Conservation (phyloP, 2,888 invertebrate species). For the Pristionchus entomophagus region DNA sequence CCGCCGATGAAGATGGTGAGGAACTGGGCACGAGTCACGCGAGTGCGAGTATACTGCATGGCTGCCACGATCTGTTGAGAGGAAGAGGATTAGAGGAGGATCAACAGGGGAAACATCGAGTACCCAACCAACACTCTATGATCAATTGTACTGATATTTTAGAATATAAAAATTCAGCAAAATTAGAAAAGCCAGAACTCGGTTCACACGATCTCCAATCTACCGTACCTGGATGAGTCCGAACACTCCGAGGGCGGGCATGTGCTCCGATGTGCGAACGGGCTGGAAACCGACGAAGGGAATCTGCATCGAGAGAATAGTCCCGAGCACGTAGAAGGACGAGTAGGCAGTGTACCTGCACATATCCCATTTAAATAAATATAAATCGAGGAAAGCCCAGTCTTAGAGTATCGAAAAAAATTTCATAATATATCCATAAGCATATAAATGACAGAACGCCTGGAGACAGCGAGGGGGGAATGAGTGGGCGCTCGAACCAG, state of each 20-base stretch:
- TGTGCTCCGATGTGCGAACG: constrained; percentile 97
- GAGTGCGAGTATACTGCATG: constrained; percentile 70
- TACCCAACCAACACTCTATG: too few relatives aligned
- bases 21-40: constrained; percentile 77
- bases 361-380: neutral
- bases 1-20: constrained; percentile 82
- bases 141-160: too few relatives aligned
- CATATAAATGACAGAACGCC: too few relatives aligned
- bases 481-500: too few relatives aligned
- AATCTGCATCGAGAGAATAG: constrained; percentile 94
- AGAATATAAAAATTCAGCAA: neutral
- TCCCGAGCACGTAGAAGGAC: constrained; percentile 95
- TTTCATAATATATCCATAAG: too few relatives aligned
- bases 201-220: too few relatives aligned
- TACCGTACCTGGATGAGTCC: constrained; percentile 85
- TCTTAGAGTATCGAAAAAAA: too few relatives aligned
- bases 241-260: constrained; percentile 98
- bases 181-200: constrained; percentile 76
- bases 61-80: constrained; percentile 71
- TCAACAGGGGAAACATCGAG: too few relatives aligned
- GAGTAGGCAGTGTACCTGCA: constrained; percentile 84
- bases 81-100: too few relatives aligned
- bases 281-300: constrained; percentile 93
- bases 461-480: too few relatives aligned
- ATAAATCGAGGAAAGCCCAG: too few relatives aligned